Percentiles rank a stretch among this genome's conserved stretches.
These are phyloP conservation scores for Standfussiana lucernea DNA, from an alignment of 2,888 invertebrate species.

Conservation along the genomic window DNA sequence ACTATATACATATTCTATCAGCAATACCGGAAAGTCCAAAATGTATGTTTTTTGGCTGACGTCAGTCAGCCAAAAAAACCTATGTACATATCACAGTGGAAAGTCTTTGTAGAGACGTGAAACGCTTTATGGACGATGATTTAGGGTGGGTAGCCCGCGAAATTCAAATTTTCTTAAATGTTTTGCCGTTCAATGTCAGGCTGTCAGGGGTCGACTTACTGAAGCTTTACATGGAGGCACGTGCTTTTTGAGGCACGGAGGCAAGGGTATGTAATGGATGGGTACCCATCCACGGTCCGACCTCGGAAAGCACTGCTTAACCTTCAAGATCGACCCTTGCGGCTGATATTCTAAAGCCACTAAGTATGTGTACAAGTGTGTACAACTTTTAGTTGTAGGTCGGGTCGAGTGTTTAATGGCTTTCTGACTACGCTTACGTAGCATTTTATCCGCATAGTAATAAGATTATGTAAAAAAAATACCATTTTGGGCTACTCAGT, in stretches of 20 bases:
- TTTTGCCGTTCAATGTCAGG: no score
- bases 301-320: neutral
- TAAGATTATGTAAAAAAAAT: conserved; percentile 34
- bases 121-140: no score
- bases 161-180: no score
- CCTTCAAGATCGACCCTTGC: neutral
- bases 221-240: neutral
- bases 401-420: conserved; percentile 45
- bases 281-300: neutral
- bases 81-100: no score
- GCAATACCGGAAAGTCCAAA: neutral
- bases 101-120: neutral
- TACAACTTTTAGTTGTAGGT: conserved; percentile 5
- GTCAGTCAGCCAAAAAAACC: neutral
- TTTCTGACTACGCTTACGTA: conserved; percentile 47
- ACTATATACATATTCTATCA: neutral
- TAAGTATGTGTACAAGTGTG: neutral
- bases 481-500: conserved; percentile 8
- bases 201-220: no score
- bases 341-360: neutral
- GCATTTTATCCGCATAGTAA: conserved; percentile 40
- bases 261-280: neutral
- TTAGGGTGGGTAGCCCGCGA: no score
- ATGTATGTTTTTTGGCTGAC: neutral
- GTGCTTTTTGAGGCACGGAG: neutral